Percentiles rank a stretch among this genome's conserved stretches.
phyloP scores from a whole-genome alignment of 2,797 vertebrate species.

The Coilia nasus region DNA sequence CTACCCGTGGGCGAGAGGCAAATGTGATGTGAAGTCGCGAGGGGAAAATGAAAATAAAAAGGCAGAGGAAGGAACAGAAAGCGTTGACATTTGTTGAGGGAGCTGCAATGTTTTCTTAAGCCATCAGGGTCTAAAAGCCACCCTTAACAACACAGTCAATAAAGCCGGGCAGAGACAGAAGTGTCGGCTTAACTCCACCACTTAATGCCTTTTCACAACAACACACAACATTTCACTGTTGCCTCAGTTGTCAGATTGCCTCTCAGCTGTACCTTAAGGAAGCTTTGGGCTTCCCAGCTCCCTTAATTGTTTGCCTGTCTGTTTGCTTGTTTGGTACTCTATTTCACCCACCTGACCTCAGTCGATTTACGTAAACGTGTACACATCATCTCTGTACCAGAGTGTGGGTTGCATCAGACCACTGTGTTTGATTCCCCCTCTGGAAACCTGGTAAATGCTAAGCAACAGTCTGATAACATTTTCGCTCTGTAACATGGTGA shows the following conservation, averaged over 20 bases:
- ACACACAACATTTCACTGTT: slow-evolving; percentile 15
- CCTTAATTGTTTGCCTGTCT: slow-evolving; percentile 36
- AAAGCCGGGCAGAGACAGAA: slow-evolving; percentile 39
- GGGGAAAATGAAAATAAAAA: slow-evolving; percentile 39
- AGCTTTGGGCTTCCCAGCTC: slow-evolving; percentile 25
- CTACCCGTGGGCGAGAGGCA: slow-evolving; percentile 29
- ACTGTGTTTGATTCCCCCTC: not conserved
- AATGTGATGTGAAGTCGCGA: slow-evolving; percentile 36
- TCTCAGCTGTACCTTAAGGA: not conserved
- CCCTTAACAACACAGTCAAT: slow-evolving; percentile 46
- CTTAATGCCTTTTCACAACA: slow-evolving; percentile 39
- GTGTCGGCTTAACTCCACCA: slow-evolving; percentile 44
- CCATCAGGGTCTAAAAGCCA: slow-evolving; percentile 45
- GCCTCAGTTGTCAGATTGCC: slow-evolving; percentile 21
- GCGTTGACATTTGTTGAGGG: slow-evolving; percentile 53
- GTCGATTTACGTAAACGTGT: not conserved
- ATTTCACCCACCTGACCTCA: not conserved
- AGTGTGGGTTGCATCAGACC: not conserved
- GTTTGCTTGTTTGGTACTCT: not conserved
- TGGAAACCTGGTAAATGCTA: not conserved
- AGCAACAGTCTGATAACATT: not conserved
- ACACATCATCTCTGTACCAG: not conserved
- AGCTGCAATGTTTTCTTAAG: slow-evolving; percentile 43
- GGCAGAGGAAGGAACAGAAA: slow-evolving; percentile 41
- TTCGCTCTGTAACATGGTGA: not conserved